Evolutionary conservation across 2,888 invertebrate species (phyloP), one percentile per base, ranked within the genome.

Genomic region (Tyria jacobaeae): DNA sequence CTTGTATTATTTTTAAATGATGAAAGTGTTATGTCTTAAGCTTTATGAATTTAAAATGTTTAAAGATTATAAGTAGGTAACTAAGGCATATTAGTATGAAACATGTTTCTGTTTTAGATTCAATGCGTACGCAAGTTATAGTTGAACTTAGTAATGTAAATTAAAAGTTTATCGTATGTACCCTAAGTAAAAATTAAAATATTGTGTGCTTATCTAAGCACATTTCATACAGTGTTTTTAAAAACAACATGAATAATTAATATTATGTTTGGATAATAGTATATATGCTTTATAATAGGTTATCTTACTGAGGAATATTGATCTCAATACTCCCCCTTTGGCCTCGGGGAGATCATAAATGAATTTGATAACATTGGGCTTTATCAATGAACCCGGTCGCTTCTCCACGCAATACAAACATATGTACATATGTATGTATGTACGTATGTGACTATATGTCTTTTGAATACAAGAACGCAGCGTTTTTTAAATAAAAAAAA

Each of bases 331-430:
- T 47, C 48, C 56, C 34, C 68, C 53, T 66, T 53, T 66, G 64
- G 54, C 73, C 58, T 58, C 15, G 27, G n/a, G 21, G 48, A 37
- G 47, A 61, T 7, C 54, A 57, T 63, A 53, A 64, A 65, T 50
- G 27, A 64, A 60, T 62, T 65, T 51, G 58, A 64, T 71, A 74
- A 27, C 50, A 47, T 57, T 60, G 62, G 62, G 47, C 24, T 64
- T 60, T 64, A 65, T 67, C 55, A 60, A 65, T 70, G 54, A 66
- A 60, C 47, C 21, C 34, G 41, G 34, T 24, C 51, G 24, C 39
- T 31, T 31, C 44, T 58, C 24, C 44, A 50, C 31, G 41, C 54
- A 41, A 35, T 41, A 51, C 31, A 44, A n/a, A 17, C 14, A n/a
- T 21, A 35, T 14, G 34, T 9, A 24, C 14, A 47, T 24, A 44